A percentile compares a stretch with the other conserved stretches of the same genome.
phyloP scores from a whole-genome alignment of 2,888 invertebrate species.

The Pollenia amentaria region DNA sequence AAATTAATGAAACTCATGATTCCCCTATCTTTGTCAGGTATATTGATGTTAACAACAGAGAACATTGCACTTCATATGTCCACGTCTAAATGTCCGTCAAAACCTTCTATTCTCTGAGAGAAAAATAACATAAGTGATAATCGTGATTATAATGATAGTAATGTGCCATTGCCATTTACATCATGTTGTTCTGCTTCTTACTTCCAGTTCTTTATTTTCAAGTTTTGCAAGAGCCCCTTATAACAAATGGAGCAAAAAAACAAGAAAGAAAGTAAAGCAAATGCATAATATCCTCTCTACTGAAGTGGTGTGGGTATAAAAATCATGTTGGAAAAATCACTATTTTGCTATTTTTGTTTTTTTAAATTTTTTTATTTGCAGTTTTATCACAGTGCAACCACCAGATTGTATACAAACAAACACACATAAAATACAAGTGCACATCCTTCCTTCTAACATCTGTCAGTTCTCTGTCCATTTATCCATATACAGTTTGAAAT shows the following conservation, averaged over 20 bases:
- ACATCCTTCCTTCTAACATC: constrained; percentile 57
- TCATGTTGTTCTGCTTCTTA: constrained; percentile 13
- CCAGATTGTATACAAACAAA: background rate
- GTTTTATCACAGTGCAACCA: background rate
- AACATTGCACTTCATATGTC: constrained; percentile 15
- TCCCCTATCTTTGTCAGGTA: background rate
- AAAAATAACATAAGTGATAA: constrained; percentile 57
- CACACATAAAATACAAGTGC: background rate
- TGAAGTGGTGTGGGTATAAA: no score
- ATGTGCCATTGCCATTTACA: constrained; percentile 63
- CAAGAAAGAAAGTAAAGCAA: no score
- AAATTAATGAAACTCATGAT: constrained; percentile 52
- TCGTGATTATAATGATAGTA: constrained; percentile 64
- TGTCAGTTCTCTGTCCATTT: constrained; percentile 67
- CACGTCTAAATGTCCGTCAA: constrained; percentile 32
- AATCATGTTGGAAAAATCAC: constrained; percentile 54
- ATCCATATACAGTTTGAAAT: constrained; percentile 67
- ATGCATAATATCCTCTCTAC: no score
- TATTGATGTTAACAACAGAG: constrained; percentile 9
- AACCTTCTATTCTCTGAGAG: background rate
- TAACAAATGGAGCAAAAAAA: background rate
- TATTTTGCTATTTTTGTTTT: background rate
- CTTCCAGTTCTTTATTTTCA: constrained; percentile 1
- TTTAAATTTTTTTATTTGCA: background rate
- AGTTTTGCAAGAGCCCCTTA: background rate